A percentile compares a stretch with the other conserved stretches of the same genome.
These are phyloP conservation scores for Cetoscarus ocellatus DNA, from an alignment of 2,797 vertebrate species.

Conservation along the genomic window DNA sequence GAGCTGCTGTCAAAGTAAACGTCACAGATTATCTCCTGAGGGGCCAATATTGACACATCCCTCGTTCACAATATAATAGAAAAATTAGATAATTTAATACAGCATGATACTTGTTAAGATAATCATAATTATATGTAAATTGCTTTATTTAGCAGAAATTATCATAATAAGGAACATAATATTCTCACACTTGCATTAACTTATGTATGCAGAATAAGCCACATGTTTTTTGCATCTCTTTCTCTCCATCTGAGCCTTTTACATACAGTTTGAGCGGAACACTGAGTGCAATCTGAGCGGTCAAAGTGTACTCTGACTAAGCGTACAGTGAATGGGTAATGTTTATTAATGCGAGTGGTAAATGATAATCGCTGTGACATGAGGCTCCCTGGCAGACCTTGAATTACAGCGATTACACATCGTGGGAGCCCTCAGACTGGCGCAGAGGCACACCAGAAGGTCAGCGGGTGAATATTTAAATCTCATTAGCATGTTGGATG, in stretches of 20 bases:
- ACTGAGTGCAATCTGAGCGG: not conserved
- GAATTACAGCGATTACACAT: slow-evolving; percentile 44
- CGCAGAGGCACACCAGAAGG: slow-evolving; percentile 28
- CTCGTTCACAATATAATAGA: not conserved
- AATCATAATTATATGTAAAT: not conserved
- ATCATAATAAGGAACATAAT: not conserved
- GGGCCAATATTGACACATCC: not conserved
- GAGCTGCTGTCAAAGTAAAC: not conserved
- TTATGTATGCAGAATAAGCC: not conserved
- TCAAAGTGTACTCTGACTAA: slow-evolving; percentile 18
- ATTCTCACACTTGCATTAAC: not conserved
- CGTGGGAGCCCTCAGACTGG: slow-evolving; percentile 19
- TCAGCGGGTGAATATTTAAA: slow-evolving; percentile 55
- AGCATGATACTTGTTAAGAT: not conserved
- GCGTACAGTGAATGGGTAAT: slow-evolving; percentile 27
- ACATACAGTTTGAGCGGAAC: not conserved
- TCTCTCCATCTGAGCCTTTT: not conserved
- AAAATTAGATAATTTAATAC: not conserved
- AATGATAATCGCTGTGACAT: slow-evolving; percentile 43
- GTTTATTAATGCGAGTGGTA: slow-evolving; percentile 37
- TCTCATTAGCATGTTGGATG: slow-evolving; percentile 50
- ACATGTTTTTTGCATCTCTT: not conserved
- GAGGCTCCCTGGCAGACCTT: slow-evolving; percentile 35
- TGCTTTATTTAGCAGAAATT: not conserved
- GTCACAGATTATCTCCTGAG: not conserved